phyloP scores from a whole-genome alignment of 2,888 invertebrate species.

The Tenthredo mesomela region DNA sequence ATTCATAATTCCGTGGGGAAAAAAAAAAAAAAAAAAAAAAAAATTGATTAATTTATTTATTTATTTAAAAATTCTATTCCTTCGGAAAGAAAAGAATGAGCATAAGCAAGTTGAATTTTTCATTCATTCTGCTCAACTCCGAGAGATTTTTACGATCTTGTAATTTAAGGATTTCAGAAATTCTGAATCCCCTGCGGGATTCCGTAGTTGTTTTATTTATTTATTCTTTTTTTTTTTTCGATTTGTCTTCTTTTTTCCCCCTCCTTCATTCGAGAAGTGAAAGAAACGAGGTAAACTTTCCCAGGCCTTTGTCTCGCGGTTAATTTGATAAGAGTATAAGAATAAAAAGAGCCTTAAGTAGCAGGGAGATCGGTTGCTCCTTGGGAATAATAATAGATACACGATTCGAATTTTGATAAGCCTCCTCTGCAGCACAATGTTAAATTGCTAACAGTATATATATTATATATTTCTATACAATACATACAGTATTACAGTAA shows the following conservation, averaged over 20 bases:
- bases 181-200: background rate
- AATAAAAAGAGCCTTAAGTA: constrained; percentile 2
- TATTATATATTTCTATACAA: background rate
- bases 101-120: no score
- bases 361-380: constrained; percentile 29
- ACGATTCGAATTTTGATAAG: constrained; percentile 42
- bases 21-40: no score
- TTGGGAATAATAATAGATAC: constrained; percentile 15
- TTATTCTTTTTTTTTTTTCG: background rate
- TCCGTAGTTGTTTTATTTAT: background rate
- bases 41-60: no score
- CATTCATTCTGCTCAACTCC: no score
- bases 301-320: constrained; percentile 6
- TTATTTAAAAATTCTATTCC: no score
- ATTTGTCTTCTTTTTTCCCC: background rate
- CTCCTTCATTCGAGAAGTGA: background rate
- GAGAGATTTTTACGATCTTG: background rate
- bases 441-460: background rate
- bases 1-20: background rate
- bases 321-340: constrained; percentile 17
- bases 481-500: background rate
- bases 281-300: background rate
- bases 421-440: background rate
- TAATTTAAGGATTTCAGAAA: background rate
- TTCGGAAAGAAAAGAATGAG: no score